These are phyloP conservation scores for Ceratina japonica DNA, from an alignment of 1,140 invertebrate species.

Conservation along the genomic window DNA sequence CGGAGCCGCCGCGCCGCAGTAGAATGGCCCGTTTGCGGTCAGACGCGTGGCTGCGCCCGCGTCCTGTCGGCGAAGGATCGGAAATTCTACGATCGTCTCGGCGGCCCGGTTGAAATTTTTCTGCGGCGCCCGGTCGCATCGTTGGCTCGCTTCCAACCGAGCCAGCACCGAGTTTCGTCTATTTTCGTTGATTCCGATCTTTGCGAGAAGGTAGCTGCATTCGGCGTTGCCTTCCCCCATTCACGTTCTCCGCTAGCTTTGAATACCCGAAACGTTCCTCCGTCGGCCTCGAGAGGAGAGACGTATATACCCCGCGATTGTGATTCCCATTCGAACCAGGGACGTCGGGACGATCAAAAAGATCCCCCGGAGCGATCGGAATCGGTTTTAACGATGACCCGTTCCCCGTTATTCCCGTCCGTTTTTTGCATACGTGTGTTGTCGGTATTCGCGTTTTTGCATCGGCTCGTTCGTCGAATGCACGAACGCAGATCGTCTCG, in stretches of 20 bases:
- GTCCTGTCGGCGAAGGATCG: constrained; percentile 14
- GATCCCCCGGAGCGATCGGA: too few relatives aligned
- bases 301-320: too few relatives aligned
- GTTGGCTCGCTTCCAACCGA: constrained; percentile 67
- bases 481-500: constrained; percentile 35
- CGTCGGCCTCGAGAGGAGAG: too few relatives aligned
- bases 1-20: neutral
- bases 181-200: constrained; percentile 72
- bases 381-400: too few relatives aligned
- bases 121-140: constrained; percentile 52
- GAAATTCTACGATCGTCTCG: neutral
- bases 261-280: neutral
- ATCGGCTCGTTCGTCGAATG: constrained; percentile 30
- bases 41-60: neutral
- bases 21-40: constrained; percentile 10
- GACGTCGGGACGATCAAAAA: too few relatives aligned
- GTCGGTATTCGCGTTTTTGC: constrained; percentile 8
- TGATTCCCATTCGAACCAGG: too few relatives aligned
- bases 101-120: constrained; percentile 48
- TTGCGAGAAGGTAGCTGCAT: constrained; percentile 45
- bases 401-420: neutral
- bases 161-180: constrained; percentile 64
- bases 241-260: neutral
- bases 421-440: neutral
- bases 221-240: constrained; percentile 14